Conservation (phyloP, 2,888 invertebrate genomes). For the Copidosoma aretas region DNA sequence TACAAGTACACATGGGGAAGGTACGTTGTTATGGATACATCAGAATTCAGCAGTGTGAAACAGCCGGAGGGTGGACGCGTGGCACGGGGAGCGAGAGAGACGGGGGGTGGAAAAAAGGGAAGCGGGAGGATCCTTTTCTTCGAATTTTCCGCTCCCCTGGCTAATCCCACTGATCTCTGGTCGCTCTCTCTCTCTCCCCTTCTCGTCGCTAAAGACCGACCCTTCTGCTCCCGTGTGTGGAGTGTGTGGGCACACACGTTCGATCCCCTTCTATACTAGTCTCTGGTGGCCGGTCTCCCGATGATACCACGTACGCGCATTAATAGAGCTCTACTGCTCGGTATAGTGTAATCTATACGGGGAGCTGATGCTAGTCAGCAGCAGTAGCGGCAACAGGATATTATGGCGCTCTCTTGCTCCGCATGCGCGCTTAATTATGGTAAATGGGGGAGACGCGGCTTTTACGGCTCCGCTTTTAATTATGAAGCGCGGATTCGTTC, state of each 20-base stretch:
- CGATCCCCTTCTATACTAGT: conserved; percentile 1
- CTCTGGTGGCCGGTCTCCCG: conserved; percentile 20
- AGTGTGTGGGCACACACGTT: neutral
- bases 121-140: conserved; percentile 3
- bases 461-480: conserved; percentile 15
- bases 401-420: neutral
- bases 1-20: too few species aligned
- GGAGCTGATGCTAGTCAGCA: conserved; percentile 1
- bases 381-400: too few species aligned
- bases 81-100: conserved; percentile 3
- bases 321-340: conserved; percentile 47
- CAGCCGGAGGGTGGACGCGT: neutral
- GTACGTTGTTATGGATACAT: too few species aligned
- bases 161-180: conserved; percentile 30
- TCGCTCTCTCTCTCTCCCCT: too few species aligned
- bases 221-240: neutral
- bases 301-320: conserved; percentile 43
- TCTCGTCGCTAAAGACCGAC: neutral
- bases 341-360: conserved; percentile 43
- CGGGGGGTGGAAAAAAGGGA: neutral
- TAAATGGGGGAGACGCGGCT: conserved; percentile 51
- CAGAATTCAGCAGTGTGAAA: conserved; percentile 8
- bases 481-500: conserved; percentile 17
- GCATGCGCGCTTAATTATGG: conserved; percentile 54
- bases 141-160: conserved; percentile 35